Evolutionary conservation across 2,888 invertebrate genomes (phyloP), one percentile per base, ranked within the genome.

Genomic region (Zaprionus obscuricornis): DNA sequence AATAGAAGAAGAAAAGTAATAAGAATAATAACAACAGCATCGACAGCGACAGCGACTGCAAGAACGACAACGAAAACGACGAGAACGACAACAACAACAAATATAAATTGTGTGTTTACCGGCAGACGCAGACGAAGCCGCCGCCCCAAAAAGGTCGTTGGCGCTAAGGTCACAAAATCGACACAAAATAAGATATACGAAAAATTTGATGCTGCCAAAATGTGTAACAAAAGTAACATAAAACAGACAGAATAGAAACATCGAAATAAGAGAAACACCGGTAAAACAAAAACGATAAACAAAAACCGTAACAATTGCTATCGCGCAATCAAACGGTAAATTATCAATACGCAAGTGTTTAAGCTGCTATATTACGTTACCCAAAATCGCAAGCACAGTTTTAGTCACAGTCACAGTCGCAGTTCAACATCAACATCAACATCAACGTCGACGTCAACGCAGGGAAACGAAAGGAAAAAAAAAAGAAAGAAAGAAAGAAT

Each of bases 81-180:
- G 10, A 2, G 10, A 1, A n/a, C n/a, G n/a, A n/a, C 56, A 47
- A 5, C 47, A 34, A 3, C 22, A 31, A 10, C 43, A 43, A 10
- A 31, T 55, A 52, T 39, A 59, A 51, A 46, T 58, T 66, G 62
- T 55, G 49, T 57, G 46, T 45, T 68, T 73, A 54, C 57, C 70
- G 66, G 70, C 56, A 60, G 58, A 56, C 49, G 50, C 39, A 49
- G 43, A 36, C 51, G 58, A 49, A 39, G 45, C 24, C 52, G 39
- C 52, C 69, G 60, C 66, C 62, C 69, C 70, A 66, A 75, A n/a
- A n/a, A 76, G 75, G 75, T 76, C 75, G 71, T 73, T 74, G 67
- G 60, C 67, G 71, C 43, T 74, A 76, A 76, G 75, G 75, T 76
- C 75, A 75, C 56, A 56, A n/a, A n/a, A n/a, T n/a, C n/a, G n/a